Percentiles rank a stretch among this genome's conserved stretches.
These are phyloP conservation scores for Psittacus erithacus DNA, from an alignment of 2,113 vertebrate genomes.

Conservation along the genomic window DNA sequence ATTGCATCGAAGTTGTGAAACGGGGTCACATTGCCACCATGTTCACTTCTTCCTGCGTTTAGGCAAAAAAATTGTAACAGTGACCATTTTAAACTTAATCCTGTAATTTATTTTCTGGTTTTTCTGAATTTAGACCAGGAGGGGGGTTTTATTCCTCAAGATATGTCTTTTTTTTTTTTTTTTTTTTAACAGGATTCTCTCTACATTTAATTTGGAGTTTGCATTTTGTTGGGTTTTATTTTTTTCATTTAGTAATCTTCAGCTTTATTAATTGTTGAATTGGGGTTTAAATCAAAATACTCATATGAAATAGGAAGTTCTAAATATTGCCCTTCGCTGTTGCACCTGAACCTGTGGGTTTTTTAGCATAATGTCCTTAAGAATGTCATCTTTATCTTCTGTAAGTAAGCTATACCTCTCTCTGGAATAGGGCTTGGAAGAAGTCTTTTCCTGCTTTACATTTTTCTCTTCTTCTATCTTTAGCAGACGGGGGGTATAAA, in stretches of 20 bases:
- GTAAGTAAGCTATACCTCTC: neutral
- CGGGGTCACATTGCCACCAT: neutral
- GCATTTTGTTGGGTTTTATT: neutral
- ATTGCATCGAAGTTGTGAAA: neutral
- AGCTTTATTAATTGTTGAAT: neutral
- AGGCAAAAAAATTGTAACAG: neutral
- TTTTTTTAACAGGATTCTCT: neutral
- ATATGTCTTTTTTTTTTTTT: neutral
- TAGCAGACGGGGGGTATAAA: neutral
- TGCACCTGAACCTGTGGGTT: neutral
- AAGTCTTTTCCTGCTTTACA: neutral
- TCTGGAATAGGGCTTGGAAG: neutral
- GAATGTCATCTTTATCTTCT: neutral
- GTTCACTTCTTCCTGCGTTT: neutral
- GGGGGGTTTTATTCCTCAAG: neutral
- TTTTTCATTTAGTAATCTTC: neutral
- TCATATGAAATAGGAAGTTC: neutral
- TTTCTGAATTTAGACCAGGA: neutral
- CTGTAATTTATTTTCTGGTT: neutral
- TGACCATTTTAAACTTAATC: neutral
- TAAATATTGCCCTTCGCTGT: neutral
- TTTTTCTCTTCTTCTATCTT: constrained; percentile 9
- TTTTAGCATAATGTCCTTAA: neutral
- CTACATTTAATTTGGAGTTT: neutral
- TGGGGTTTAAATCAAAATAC: neutral